These are phyloP conservation scores for Dicranocentrus wangi DNA, from an alignment of 2,888 invertebrate genomes.

Conservation along the genomic window DNA sequence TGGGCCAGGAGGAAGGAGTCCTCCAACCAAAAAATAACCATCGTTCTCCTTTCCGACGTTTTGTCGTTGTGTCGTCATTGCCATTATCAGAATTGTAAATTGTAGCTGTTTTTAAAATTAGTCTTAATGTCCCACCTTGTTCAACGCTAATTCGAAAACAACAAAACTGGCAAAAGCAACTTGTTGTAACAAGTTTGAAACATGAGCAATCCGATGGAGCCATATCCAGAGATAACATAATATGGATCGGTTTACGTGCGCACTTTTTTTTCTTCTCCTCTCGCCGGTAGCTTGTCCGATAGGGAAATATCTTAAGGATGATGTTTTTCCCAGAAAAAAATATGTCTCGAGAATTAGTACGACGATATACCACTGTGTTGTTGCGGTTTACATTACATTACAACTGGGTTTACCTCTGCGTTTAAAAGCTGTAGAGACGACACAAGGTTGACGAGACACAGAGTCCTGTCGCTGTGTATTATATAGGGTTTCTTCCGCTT, in stretches of 20 bases:
- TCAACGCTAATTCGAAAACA: too few relatives aligned
- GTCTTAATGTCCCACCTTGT: too few relatives aligned
- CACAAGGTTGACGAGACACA: constrained; percentile 3
- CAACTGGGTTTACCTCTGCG: too few relatives aligned
- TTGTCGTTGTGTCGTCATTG: too few relatives aligned
- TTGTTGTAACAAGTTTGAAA: neutral
- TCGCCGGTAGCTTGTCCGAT: neutral
- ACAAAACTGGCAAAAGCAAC: too few relatives aligned
- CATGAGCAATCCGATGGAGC: constrained; percentile 17
- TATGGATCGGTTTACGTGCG: neutral
- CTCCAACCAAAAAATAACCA: too few relatives aligned
- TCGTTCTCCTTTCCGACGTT: too few relatives aligned
- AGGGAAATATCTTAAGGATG: neutral
- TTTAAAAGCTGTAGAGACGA: neutral
- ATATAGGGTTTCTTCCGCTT: constrained; percentile 20
- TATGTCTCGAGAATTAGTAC: constrained; percentile 23
- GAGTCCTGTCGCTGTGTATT: neutral
- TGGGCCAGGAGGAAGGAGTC: too few relatives aligned
- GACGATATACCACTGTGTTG: neutral
- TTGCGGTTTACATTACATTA: constrained; percentile 32
- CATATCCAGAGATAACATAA: constrained; percentile 5
- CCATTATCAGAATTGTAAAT: constrained; percentile 53
- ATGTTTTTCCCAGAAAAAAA: neutral
- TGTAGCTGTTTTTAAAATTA: constrained; percentile 16
- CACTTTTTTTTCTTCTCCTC: too few relatives aligned